Base-by-base conservation (phyloP, 2,888 invertebrate genomes). In the Folsomia candida region DNA sequence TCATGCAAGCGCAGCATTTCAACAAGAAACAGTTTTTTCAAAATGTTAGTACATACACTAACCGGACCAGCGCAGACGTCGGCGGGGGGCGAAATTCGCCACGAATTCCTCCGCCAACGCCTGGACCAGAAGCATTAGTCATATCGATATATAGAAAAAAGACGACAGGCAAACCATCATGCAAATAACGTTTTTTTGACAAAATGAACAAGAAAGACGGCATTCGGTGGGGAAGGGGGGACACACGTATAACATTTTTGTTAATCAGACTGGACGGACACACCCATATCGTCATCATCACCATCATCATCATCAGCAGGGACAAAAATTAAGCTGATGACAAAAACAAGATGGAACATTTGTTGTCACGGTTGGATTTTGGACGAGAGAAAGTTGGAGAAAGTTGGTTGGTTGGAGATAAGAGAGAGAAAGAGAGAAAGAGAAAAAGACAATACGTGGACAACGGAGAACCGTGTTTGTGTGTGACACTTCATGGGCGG, bases 161-260 rank as follows among this genome's bases (percentile, higher is more conserved):
- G n/a, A n/a, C n/a, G n/a, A n/a, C 47, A 47, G 22, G 4, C 54
- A 54, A 54, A 18, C 54, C 54, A n/a, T n/a, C n/a, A 54, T 54
- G 54, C 54, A 54, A 20, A 54, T 54, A 54, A 20, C 54, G 54
- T 54, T 54, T 54, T 37, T 37, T 9, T 37, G 37, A 37, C 37
- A 37, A 37, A 37, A 37, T 37, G 27, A 28, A 62, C 62, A 62
- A 64, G 63, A 64, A 64, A 64, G 63, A 64, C 63, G 63, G 63
- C 63, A 64, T 64, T 29, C 29, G 54, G n/a, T n/a, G n/a, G n/a
- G n/a, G n/a, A n/a, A n/a, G n/a, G n/a, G 54, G 54, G 6, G 18
- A 54, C 22, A 54, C 18, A 54, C 22, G 54, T 4, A 22, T 6
- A 54, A 20, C n/a, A n/a, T n/a, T n/a, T n/a, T n/a, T n/a, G n/a